These are phyloP conservation scores for Echeneis naucrates DNA, from an alignment of 2,797 vertebrate genomes.

Conservation along the genomic window DNA sequence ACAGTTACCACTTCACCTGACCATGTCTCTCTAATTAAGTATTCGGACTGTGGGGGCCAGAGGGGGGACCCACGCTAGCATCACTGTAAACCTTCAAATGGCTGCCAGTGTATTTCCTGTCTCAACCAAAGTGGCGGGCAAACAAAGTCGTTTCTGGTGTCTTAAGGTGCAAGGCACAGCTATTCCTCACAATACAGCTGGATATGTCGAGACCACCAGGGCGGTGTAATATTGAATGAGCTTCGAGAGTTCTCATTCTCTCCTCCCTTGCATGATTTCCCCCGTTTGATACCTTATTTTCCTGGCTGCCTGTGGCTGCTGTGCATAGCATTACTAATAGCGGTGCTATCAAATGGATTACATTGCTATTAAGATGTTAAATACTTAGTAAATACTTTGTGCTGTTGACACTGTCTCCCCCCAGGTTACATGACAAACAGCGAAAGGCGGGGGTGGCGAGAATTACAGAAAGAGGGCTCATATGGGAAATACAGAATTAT, in stretches of 20 bases:
- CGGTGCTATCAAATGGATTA: constrained; percentile 48
- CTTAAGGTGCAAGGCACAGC: not conserved
- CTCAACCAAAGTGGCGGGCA: too few species aligned
- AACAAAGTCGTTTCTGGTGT: too few species aligned
- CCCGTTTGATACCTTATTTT: constrained; percentile 39
- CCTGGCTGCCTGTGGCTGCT: constrained; percentile 37
- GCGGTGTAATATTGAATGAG: constrained; percentile 8
- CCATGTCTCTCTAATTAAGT: too few species aligned
- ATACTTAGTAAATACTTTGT: constrained; percentile 16
- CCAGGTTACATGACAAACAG: constrained; percentile 39
- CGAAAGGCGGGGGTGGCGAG: not conserved
- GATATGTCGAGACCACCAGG: not conserved
- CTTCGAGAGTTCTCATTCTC: constrained; percentile 9
- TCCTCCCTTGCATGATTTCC: constrained; percentile 20
- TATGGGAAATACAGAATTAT: not conserved
- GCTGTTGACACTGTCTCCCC: constrained; percentile 44
- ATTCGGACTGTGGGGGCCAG: too few species aligned
- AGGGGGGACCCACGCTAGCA: too few species aligned
- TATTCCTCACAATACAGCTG: not conserved
- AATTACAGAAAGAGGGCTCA: not conserved
- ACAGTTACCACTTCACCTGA: too few species aligned
- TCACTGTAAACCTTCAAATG: too few species aligned
- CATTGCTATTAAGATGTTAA: constrained; percentile 50
- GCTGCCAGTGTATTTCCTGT: too few species aligned
- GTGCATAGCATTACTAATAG: constrained; percentile 55